A percentile compares a stretch with the other conserved stretches of the same genome.
These are phyloP conservation scores for Monarcha castaneiventris DNA, from an alignment of 2,113 vertebrate species.

Conservation along the genomic window DNA sequence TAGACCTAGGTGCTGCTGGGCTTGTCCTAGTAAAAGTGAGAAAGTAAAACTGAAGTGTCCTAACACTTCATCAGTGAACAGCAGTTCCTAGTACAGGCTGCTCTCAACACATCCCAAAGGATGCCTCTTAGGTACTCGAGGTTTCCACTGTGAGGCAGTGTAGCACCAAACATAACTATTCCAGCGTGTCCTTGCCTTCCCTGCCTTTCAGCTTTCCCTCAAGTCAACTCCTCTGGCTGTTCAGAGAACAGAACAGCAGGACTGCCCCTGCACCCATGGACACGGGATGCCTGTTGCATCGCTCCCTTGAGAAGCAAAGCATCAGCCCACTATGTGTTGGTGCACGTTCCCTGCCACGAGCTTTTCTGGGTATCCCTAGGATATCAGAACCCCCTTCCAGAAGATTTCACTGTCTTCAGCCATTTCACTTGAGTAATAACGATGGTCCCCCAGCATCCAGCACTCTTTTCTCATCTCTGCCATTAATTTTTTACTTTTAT, in stretches of 20 bases:
- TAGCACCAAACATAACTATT: background rate
- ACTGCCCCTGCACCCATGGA: accelerated
- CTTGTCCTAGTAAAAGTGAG: background rate
- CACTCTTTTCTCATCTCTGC: background rate
- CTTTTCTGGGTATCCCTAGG: background rate
- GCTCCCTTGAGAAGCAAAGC: background rate
- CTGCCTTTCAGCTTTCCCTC: background rate
- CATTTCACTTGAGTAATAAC: background rate
- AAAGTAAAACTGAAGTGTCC: background rate
- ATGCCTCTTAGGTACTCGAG: background rate
- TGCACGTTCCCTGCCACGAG: background rate
- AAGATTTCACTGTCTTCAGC: background rate
- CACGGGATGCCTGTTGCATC: accelerated
- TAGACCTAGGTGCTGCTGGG: background rate
- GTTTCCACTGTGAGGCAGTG: conserved; percentile 22
- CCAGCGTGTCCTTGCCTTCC: accelerated
- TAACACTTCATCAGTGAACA: background rate
- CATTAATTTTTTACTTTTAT: background rate
- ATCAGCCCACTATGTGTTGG: background rate
- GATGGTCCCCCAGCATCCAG: accelerated
- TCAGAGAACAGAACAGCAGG: background rate
- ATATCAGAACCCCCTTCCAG: background rate
- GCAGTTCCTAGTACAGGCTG: accelerated
- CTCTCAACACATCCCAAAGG: accelerated
- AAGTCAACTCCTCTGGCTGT: background rate